Evolutionary conservation across 1,140 invertebrate species (phyloP).

Genomic region (Diuraphis noxia): DNA sequence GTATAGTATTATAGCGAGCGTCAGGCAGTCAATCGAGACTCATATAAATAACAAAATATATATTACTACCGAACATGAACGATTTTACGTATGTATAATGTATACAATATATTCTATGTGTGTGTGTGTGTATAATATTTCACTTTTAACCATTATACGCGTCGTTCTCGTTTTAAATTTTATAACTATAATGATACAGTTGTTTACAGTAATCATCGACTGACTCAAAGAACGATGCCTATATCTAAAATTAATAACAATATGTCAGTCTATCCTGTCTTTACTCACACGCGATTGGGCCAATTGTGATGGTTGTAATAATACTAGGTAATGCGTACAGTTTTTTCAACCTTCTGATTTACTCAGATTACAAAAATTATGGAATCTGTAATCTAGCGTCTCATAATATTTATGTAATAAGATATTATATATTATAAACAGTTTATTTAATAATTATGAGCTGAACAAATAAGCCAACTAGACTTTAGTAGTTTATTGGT

Average conservation of each 20-base stretch:
- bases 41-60: not conserved
- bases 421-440: not conserved
- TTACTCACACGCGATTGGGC: conserved; percentile 6
- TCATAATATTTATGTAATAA: not conserved
- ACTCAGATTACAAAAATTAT: not conserved
- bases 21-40: not conserved
- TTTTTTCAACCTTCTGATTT: not conserved
- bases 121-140: not conserved
- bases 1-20: not conserved
- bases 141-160: not conserved
- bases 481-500: too few species aligned
- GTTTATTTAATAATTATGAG: not conserved
- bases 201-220: not conserved
- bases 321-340: not conserved
- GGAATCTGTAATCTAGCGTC: too few species aligned
- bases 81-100: not conserved
- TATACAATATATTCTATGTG: not conserved
- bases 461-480: not conserved
- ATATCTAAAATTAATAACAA: conserved; percentile 29
- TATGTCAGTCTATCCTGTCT: not conserved
- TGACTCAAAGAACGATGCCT: not conserved
- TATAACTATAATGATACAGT: not conserved
- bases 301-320: not conserved
- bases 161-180: not conserved
- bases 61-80: not conserved